phyloP scores from a whole-genome alignment of 1,140 invertebrate species.

The Tyrophagus putrescentiae region DNA sequence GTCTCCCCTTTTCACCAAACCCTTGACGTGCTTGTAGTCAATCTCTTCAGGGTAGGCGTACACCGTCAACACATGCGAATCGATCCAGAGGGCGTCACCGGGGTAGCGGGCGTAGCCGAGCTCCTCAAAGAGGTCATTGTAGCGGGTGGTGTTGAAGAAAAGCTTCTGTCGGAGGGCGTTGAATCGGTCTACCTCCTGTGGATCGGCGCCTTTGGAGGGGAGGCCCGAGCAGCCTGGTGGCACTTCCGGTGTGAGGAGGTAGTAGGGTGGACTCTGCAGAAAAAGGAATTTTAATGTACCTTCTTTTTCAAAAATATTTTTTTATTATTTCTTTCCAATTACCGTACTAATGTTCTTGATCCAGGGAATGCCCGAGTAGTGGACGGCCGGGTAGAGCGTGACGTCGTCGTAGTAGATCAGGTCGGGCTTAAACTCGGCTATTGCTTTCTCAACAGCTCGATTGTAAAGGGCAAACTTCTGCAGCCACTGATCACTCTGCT shows the following conservation, averaged over 20 bases:
- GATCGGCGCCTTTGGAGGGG: background rate
- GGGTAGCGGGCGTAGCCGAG: background rate
- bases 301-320: background rate
- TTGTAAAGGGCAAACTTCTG: background rate
- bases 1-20: no score
- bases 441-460: background rate
- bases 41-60: slow-evolving; percentile 17
- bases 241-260: background rate
- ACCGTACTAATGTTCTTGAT: background rate
- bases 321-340: background rate
- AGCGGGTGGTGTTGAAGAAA: background rate
- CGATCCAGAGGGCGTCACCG: background rate
- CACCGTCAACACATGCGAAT: slow-evolving; percentile 10
- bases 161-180: background rate
- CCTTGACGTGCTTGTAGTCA: slow-evolving; percentile 17
- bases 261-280: background rate
- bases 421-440: background rate
- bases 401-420: background rate
- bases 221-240: background rate
- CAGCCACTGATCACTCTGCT: background rate
- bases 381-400: slow-evolving; percentile 7
- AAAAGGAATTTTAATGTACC: background rate
- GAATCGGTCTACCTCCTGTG: background rate
- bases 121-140: background rate
- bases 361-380: slow-evolving; percentile 11